These are phyloP conservation scores for Galleria mellonella DNA, from an alignment of 1,140 invertebrate genomes.

Conservation along the genomic window DNA sequence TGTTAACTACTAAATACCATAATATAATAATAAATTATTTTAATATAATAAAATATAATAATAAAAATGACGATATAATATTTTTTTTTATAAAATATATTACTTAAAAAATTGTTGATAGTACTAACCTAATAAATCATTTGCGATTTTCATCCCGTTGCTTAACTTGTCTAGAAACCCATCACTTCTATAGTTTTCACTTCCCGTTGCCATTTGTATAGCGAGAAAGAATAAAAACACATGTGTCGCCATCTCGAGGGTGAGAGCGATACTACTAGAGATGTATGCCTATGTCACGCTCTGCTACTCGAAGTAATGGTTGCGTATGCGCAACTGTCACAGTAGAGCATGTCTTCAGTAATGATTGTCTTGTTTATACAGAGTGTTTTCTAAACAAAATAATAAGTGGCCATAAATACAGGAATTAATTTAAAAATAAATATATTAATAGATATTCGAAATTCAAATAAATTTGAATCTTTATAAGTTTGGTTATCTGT, in stretches of 20 bases:
- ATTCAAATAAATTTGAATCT: too few species aligned
- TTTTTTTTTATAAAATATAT: too few species aligned
- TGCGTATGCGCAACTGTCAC: slow-evolving; percentile 34
- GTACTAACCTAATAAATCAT: slow-evolving; percentile 75
- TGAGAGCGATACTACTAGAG: slow-evolving; percentile 30
- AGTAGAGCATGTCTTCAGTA: slow-evolving; percentile 36
- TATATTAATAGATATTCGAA: too few species aligned
- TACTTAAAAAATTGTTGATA: too few species aligned
- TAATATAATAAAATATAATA: too few species aligned
- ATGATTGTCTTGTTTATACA: slow-evolving; percentile 14
- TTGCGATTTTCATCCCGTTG: slow-evolving; percentile 78
- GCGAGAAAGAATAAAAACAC: slow-evolving; percentile 25
- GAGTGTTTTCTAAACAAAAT: too few species aligned
- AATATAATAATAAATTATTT: too few species aligned
- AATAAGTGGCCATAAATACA: too few species aligned
- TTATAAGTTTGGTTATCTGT: too few species aligned
- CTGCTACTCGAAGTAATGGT: slow-evolving; percentile 38
- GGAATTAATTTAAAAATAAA: not conserved
- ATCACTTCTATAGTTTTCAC: slow-evolving; percentile 36
- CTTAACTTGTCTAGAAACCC: slow-evolving; percentile 77
- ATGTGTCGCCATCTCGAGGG: slow-evolving; percentile 47
- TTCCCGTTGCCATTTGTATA: slow-evolving; percentile 23
- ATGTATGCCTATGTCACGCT: slow-evolving; percentile 9
- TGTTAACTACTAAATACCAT: too few species aligned
- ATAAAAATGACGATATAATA: too few species aligned